Evolutionary conservation across 2,888 invertebrate genomes (phyloP), one percentile per base, ranked within the genome.

Genomic region (Romanomermis culicivorax): DNA sequence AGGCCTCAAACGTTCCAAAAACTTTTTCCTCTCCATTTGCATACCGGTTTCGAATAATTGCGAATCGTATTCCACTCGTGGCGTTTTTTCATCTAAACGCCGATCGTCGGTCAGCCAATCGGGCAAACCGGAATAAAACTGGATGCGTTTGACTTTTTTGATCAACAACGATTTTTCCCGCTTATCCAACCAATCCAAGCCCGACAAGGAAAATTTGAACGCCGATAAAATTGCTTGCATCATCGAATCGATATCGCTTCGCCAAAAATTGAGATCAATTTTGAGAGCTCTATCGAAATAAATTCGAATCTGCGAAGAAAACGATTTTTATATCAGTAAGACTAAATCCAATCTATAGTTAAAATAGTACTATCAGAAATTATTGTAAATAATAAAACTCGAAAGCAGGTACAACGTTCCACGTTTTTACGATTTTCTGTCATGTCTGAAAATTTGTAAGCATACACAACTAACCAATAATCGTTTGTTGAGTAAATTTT

Each of bases 221-320:
- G 45, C 45, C 4, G 45, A 45, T n/a, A 45, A 45, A n/a, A 23
- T 45, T 11, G 45, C 45, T 45, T 45, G 45, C 45, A n/a, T 11
- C 45, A 45, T 45, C 45, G 23, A n/a, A n/a, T 45, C 45, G 45
- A 45, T 45, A 7, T 45, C 45, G 17, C 4, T 7, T n/a, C 23
- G 11, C 45, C 45, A 45, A n/a, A n/a, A n/a, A n/a, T n/a, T n/a
- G n/a, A n/a, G n/a, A n/a, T n/a, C n/a, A n/a, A n/a, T n/a, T n/a
- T n/a, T n/a, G n/a, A n/a, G n/a, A n/a, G n/a, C n/a, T n/a, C 45
- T 23, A 4, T 45, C 23, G 45, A 45, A 11, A 45, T 45, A 23
- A n/a, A 23, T 45, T 45, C 11, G 11, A n/a, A 45, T 36, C 17
- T 11, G 7, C 36, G 36, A 36, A n/a, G n/a, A n/a, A n/a, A n/a